Conservation (phyloP, 2,888 invertebrate species). For the Orthosia incerta region DNA sequence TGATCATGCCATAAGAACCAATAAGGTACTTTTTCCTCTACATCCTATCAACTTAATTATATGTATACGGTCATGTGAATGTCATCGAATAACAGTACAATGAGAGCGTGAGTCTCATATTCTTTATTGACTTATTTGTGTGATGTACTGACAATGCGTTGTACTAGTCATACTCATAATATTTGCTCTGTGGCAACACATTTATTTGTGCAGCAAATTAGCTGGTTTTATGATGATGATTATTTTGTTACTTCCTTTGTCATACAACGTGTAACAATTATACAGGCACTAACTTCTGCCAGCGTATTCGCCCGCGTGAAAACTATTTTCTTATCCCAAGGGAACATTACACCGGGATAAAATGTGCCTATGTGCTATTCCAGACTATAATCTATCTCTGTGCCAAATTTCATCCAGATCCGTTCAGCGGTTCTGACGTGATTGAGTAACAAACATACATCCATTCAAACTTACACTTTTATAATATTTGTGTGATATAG, state of each 20-base stretch:
- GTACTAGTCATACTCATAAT: slow-evolving; percentile 1
- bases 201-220: slow-evolving; percentile 28
- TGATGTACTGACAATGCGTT: slow-evolving; percentile 15
- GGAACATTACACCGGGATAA: no score
- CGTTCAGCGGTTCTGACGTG: no score
- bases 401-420: no score
- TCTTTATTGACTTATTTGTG: slow-evolving; percentile 31
- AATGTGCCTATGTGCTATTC: no score
- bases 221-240: slow-evolving; percentile 18
- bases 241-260: not conserved
- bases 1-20: not conserved
- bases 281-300: no score
- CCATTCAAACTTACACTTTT: no score
- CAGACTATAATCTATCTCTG: no score
- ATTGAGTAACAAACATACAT: no score
- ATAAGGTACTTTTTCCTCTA: not conserved
- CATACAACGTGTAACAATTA: not conserved
- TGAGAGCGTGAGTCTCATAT: slow-evolving; percentile 29
- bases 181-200: slow-evolving; percentile 14
- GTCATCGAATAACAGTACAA: slow-evolving; percentile 28
- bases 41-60: not conserved
- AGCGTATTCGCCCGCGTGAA: no score
- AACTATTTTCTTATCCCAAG: no score
- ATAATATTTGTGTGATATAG: no score
- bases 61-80: slow-evolving; percentile 24